Evolutionary conservation across 1,140 invertebrate species (phyloP), one percentile per base, ranked within the genome.

Genomic region (Lasioglossum baleicum): DNA sequence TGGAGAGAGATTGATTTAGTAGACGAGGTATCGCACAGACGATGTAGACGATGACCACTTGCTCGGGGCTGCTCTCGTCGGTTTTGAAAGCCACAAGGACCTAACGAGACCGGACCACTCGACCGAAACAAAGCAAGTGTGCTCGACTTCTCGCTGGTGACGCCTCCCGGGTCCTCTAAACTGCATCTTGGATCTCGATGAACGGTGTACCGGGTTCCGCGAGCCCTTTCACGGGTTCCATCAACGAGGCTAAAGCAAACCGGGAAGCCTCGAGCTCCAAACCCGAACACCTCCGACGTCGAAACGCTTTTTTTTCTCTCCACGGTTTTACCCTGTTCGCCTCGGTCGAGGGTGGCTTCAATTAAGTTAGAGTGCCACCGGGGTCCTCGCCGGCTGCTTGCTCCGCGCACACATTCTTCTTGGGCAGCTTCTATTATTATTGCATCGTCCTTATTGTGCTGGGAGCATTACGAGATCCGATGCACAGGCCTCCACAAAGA

Each of bases 51-150:
- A 35, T 35, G 35, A 35, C 35, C 35, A 35, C 35, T 35, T 35
- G 35, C 11, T 13, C 31, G 22, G 22, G 15, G 31, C 13, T 74
- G 17, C 44, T 65, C 44, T 48, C 56, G 4, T n/a, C 20, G 81
- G 65, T 64, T 40, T 40, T 65, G 61, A 87, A 75, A 83, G 75
- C 80, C 53, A 80, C 60, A 67, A 88, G 81, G 51, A 60, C 77
- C 58, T 87, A 83, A 88, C 75, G 79, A 80, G 83, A 83, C 78
- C 40, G 76, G 77, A 65, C 72, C 71, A 81, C 81, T 87, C 81
- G 75, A 80, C 42, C 60, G 73, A 69, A 70, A 85, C 83, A 88
- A 88, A 88, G 83, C 86, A 72, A 87, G 72, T 85, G 80, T 85
- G 75, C 78, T 82, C 75, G 72, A 26, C 75, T 31, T 68, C 22